These are phyloP conservation scores for Cataglyphis cursor DNA, from an alignment of 2,888 invertebrate species.

Conservation along the genomic window DNA sequence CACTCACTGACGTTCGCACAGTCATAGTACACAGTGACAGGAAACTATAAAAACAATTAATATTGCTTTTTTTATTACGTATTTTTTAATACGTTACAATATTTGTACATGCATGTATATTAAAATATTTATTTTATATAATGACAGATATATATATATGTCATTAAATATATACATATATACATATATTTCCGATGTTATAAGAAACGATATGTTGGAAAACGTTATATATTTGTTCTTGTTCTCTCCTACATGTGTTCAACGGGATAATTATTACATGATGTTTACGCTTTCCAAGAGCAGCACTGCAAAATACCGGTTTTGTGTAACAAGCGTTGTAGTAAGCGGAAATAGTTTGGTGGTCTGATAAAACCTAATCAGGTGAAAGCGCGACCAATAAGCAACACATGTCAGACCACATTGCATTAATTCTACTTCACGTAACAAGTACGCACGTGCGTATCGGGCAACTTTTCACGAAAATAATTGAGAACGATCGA, in stretches of 20 bases:
- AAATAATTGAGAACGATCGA: conserved; percentile 76
- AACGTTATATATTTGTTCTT: not conserved
- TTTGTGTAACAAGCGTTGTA: conserved; percentile 24
- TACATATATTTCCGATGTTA: not conserved
- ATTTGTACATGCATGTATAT: not conserved
- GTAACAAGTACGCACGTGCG: conserved; percentile 55
- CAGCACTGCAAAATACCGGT: conserved; percentile 20
- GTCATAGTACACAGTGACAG: not conserved
- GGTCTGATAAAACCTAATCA: conserved; percentile 73
- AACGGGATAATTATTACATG: conserved; percentile 26
- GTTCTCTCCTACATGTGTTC: not conserved
- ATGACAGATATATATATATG: too few relatives aligned
- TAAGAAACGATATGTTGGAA: not conserved
- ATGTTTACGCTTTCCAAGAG: conserved; percentile 28
- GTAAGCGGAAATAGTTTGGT: conserved; percentile 59
- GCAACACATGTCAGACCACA: conserved; percentile 65
- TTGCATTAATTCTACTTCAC: conserved; percentile 63
- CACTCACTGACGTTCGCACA: conserved; percentile 18
- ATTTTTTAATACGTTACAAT: not conserved
- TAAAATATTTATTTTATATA: conserved; percentile 5
- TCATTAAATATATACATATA: not conserved
- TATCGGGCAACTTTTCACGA: conserved; percentile 67
- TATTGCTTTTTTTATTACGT: not conserved
- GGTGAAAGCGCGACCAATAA: conserved; percentile 68
- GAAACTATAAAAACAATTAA: not conserved